Conservation (phyloP, 2,113 vertebrate species). For the Gopherus flavomarginatus region DNA sequence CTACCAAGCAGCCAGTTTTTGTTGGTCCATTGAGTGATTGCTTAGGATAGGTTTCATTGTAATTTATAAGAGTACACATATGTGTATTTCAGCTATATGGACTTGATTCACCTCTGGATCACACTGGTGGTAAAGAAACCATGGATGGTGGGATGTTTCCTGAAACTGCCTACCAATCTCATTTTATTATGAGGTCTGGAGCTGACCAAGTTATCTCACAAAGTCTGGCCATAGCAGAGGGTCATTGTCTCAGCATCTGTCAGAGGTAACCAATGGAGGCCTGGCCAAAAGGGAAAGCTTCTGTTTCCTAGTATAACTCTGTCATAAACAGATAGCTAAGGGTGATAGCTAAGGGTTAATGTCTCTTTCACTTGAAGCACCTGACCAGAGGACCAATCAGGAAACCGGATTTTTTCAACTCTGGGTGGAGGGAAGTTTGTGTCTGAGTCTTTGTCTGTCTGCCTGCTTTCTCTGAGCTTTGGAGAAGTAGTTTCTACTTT, state of each 20-base stretch:
- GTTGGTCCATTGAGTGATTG: background rate
- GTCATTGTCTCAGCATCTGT: background rate
- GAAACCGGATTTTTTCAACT: no score
- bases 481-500: no score
- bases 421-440: no score
- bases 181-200: background rate
- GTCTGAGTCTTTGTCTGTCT: no score
- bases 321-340: no score
- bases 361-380: no score
- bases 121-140: background rate
- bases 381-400: no score
- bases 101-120: background rate
- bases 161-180: background rate
- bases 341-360: no score
- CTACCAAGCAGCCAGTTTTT: background rate
- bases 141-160: background rate
- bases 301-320: background rate
- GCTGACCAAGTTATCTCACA: background rate
- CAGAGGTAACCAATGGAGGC: background rate
- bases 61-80: background rate
- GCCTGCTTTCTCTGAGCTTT: no score
- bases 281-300: background rate
- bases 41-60: background rate
- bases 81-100: background rate
- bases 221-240: background rate